Evolutionary conservation across 1,140 invertebrate genomes (phyloP).

Genomic region (Panulirus ornatus): DNA sequence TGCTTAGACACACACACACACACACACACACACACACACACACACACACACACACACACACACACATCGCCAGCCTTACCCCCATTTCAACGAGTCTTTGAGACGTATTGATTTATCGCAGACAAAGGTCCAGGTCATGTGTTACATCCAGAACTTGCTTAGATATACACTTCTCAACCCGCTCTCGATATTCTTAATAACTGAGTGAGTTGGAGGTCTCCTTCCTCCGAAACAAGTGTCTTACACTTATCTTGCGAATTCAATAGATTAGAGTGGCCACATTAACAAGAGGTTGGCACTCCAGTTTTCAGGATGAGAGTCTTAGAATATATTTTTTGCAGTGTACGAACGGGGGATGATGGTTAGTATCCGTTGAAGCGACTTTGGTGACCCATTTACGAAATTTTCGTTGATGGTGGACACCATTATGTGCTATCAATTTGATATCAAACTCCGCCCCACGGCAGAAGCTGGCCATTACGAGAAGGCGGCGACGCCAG

Average conservation of each 20-base stretch:
- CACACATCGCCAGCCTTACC: background rate
- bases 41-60: background rate
- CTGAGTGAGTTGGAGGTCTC: too few species aligned
- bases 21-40: background rate
- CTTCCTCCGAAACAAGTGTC: too few species aligned
- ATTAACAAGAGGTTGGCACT: background rate
- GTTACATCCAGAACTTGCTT: too few species aligned
- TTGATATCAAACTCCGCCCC: slow-evolving; percentile 74
- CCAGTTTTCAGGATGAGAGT: background rate
- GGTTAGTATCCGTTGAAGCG: too few species aligned
- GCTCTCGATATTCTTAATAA: too few species aligned
- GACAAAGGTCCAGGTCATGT: too few species aligned
- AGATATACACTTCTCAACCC: too few species aligned
- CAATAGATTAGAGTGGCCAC: too few species aligned
- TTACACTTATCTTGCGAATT: too few species aligned
- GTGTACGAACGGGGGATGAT: too few species aligned
- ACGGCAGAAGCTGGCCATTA: slow-evolving; percentile 44
- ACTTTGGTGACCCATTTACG: too few species aligned
- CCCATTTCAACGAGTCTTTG: background rate
- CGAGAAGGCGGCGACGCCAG: slow-evolving; percentile 17
- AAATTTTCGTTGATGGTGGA: background rate
- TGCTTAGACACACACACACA: background rate
- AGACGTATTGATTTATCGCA: background rate
- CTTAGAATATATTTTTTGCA: too few species aligned
- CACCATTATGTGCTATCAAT: slow-evolving; percentile 68